Conservation (phyloP, 2,888 invertebrate genomes). For the Parochlus steinenii region DNA sequence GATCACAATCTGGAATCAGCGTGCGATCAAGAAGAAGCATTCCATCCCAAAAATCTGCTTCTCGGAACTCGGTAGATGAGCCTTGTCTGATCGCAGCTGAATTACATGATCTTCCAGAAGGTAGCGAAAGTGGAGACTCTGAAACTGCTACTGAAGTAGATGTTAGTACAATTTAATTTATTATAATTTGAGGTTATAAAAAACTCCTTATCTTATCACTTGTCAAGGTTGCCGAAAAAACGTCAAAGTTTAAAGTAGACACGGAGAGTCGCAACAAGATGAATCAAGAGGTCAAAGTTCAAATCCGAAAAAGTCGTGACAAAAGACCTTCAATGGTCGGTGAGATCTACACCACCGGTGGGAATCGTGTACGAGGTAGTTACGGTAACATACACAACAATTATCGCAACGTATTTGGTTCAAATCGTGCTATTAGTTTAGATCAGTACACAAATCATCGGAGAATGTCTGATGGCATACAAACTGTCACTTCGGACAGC, state of each 20-base stretch:
- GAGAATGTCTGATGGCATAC: slow-evolving; percentile 28
- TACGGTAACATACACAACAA: slow-evolving; percentile 31
- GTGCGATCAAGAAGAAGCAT: slow-evolving; percentile 37
- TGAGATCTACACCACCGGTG: slow-evolving; percentile 29
- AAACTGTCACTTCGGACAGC: slow-evolving; percentile 30
- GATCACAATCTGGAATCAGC: slow-evolving; percentile 35
- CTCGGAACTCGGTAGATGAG: slow-evolving; percentile 37
- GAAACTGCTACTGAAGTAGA: slow-evolving; percentile 57
- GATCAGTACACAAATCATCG: slow-evolving; percentile 31
- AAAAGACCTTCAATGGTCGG: slow-evolving; percentile 34
- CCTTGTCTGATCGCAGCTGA: slow-evolving; percentile 30
- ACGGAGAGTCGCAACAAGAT: slow-evolving; percentile 43
- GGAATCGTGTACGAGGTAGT: slow-evolving; percentile 28
- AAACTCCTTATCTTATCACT: too few relatives aligned
- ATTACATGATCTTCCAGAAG: slow-evolving; percentile 37
- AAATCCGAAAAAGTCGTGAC: slow-evolving; percentile 41
- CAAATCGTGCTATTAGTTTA: slow-evolving; percentile 30
- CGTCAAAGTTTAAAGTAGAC: slow-evolving; percentile 58
- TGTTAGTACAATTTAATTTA: slow-evolving; percentile 34
- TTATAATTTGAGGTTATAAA: too few relatives aligned
- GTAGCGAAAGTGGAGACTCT: slow-evolving; percentile 41
- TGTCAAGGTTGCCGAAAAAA: slow-evolving; percentile 42
- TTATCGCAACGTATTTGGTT: slow-evolving; percentile 25
- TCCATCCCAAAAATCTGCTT: slow-evolving; percentile 31
- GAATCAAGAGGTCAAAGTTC: slow-evolving; percentile 20